Evolutionary conservation across 2,113 vertebrate genomes (phyloP), one percentile per base, ranked within the genome.

Genomic region (Pseudois nayaur): DNA sequence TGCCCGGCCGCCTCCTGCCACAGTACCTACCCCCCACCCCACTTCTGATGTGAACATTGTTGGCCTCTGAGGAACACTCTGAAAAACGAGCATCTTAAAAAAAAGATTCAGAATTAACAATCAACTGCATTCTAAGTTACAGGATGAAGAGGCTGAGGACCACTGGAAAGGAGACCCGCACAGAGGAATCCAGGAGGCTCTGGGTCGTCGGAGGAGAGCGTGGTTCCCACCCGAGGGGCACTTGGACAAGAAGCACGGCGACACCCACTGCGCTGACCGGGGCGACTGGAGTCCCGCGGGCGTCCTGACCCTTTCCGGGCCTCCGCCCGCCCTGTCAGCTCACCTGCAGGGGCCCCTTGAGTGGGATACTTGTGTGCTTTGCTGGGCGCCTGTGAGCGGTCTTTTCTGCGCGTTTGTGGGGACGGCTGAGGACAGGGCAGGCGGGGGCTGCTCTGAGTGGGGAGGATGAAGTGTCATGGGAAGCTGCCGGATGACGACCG

Each of bases 131-230:
- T 36, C 25, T 64, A 55, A 52, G 43, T 33, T 31, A 6, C 59
- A 59, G 33, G 60, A 52, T 9, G 23, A 64, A 76, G 60, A 67
- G 60, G 45, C 52, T 88, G 76, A 50, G 31, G 33, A 91, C 21
- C 91, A 19, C 83, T 76, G 31, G 29, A 25, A 36, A 57, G 54
- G 19, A 15, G 78, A 31, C 23, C 52, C 43, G 29, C 1, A 8
- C 6, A 16, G 17, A 29, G 52, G 29, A 25, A 83, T 25, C n/a
- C 33, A 45, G 52, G 36, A 19, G 21, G 12, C 31, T 43, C 48
- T 8, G 23, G 17, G 14, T 25, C 3, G 3, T 10, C 13, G 1
- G 0, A 4, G 52, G 27, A 54, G 67, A 57, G 5, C 3, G 0
- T 0, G 9, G 15, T 3, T 48, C 15, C 71, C 17, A 27, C 4